Percentiles rank a stretch among this genome's conserved stretches.
phyloP scores from a whole-genome alignment of 1,140 invertebrate genomes.

The Colletes gigas region DNA sequence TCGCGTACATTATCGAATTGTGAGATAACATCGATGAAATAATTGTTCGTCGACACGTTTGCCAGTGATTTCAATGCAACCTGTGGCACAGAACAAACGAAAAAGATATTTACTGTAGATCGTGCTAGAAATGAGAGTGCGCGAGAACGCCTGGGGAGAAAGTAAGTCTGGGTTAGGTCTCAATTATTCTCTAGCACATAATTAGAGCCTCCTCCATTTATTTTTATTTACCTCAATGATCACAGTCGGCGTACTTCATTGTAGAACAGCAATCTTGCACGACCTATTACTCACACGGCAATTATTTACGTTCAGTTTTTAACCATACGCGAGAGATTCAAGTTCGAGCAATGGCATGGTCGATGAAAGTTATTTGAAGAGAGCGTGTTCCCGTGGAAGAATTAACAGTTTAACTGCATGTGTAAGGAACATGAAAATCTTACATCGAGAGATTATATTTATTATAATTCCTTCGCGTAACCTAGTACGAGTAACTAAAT shows the following conservation, averaged over 20 bases:
- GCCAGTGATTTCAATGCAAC: no score
- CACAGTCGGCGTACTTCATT: not conserved
- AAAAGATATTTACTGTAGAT: not conserved
- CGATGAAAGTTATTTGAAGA: not conserved
- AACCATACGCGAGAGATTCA: not conserved
- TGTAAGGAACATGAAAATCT: not conserved
- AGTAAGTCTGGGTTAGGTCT: slow-evolving; percentile 26
- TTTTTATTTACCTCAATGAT: slow-evolving; percentile 4
- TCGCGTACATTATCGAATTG: no score
- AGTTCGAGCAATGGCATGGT: not conserved
- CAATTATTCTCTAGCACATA: slow-evolving; percentile 13
- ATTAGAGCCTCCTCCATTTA: slow-evolving; percentile 8
- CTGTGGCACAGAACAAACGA: not conserved
- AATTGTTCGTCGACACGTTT: no score
- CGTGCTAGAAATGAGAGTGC: not conserved
- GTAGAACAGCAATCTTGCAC: slow-evolving; percentile 18
- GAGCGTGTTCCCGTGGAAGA: not conserved
- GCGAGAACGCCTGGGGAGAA: slow-evolving; percentile 3
- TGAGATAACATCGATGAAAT: no score
- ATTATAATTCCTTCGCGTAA: no score
- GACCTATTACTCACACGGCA: not conserved
- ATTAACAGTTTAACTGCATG: not conserved
- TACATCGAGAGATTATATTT: no score
- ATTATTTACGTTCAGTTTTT: not conserved
- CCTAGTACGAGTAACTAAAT: no score